Evolutionary conservation across 2,113 vertebrate species (phyloP).

Genomic region (Callipepla californica): DNA sequence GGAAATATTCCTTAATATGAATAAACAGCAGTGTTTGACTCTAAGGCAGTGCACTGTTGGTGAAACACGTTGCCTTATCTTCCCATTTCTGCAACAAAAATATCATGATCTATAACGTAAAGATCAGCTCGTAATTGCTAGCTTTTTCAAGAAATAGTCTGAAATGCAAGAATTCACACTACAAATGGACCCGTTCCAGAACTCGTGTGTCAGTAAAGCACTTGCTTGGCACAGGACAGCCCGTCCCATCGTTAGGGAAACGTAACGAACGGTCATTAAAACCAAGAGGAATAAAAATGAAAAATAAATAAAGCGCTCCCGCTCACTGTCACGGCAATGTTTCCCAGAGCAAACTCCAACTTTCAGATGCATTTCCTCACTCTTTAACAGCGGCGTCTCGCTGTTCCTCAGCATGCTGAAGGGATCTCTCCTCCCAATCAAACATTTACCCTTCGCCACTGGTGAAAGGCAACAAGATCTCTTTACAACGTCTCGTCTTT

Average conservation of each 20-base stretch:
- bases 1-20: background rate
- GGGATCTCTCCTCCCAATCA: constrained; percentile 74
- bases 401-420: background rate
- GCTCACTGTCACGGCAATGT: background rate
- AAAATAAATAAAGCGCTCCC: accelerated
- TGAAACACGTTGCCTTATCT: background rate
- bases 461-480: constrained; percentile 90
- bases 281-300: background rate
- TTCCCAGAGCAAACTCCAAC: background rate
- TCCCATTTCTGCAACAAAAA: background rate
- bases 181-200: background rate
- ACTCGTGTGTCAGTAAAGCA: background rate
- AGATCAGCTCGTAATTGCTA: background rate
- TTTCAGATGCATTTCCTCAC: background rate
- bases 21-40: background rate
- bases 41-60: background rate
- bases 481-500: constrained; percentile 87
- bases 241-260: accelerated
- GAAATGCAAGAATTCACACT: background rate
- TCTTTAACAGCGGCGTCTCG: background rate
- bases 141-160: background rate
- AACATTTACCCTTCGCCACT: constrained; percentile 86
- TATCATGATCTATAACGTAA: background rate
- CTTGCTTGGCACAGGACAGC: background rate
- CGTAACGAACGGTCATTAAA: background rate